Conservation (phyloP, 1,140 invertebrate genomes). For the Pseudoatta argentina region DNA sequence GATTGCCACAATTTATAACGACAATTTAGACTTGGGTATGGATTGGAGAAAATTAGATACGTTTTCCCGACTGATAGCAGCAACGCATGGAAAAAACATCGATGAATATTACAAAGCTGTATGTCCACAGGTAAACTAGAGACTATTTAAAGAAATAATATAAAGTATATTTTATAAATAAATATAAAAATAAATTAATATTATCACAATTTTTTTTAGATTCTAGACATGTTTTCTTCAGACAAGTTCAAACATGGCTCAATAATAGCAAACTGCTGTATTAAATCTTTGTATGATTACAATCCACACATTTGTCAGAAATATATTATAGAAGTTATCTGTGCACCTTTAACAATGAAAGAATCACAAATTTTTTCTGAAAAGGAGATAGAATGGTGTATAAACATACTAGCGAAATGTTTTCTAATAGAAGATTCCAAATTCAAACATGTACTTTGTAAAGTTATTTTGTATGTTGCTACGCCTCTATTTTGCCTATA, state of each 20-base stretch:
- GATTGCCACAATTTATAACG: slow-evolving; percentile 88
- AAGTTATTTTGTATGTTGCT: slow-evolving; percentile 75
- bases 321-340: slow-evolving; percentile 84
- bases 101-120: slow-evolving; percentile 87
- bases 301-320: slow-evolving; percentile 84
- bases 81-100: slow-evolving; percentile 85
- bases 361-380: slow-evolving; percentile 65
- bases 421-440: slow-evolving; percentile 80
- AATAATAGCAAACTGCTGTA: slow-evolving; percentile 86
- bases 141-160: neutral
- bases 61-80: slow-evolving; percentile 88
- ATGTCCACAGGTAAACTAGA: slow-evolving; percentile 79
- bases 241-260: slow-evolving; percentile 84
- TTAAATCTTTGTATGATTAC: slow-evolving; percentile 86
- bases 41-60: slow-evolving; percentile 90
- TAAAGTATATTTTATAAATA: neutral
- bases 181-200: neutral
- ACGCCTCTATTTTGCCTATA: slow-evolving; percentile 83
- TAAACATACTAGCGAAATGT: slow-evolving; percentile 82
- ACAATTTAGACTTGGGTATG: slow-evolving; percentile 85
- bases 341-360: slow-evolving; percentile 80
- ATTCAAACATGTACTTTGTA: slow-evolving; percentile 80
- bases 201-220: slow-evolving; percentile 50
- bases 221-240: slow-evolving; percentile 84
- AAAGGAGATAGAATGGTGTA: slow-evolving; percentile 79